Percentiles rank a stretch among this genome's conserved stretches.
Conservation (phyloP, 2,797 vertebrate species). For the Sternotherus odoratus region DNA sequence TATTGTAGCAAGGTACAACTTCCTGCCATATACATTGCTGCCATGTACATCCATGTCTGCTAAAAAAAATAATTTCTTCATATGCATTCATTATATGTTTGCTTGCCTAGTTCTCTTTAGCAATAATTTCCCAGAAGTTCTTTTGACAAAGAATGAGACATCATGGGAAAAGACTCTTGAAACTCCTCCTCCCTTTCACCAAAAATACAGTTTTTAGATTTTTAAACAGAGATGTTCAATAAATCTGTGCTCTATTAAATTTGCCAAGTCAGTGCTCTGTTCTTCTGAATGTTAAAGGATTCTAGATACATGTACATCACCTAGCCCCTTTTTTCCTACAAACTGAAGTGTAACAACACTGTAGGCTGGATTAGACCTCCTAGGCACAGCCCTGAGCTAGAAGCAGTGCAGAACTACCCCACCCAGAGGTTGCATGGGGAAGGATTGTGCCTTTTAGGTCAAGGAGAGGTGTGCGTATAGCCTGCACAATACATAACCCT, state of each 20-base stretch:
- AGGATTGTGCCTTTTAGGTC: too few relatives aligned
- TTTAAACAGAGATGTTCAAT: neutral
- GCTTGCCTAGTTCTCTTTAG: neutral
- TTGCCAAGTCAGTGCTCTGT: accelerated
- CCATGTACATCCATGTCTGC: neutral
- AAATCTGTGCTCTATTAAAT: neutral
- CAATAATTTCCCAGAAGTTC: neutral
- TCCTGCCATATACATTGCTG: neutral
- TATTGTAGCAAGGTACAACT: neutral
- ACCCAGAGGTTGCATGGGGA: too few relatives aligned
- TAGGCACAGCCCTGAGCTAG: too few relatives aligned
- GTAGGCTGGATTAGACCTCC: too few relatives aligned
- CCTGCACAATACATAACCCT: too few relatives aligned
- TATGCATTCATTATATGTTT: accelerated
- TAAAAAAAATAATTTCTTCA: neutral
- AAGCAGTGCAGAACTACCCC: too few relatives aligned
- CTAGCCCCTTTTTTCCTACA: too few relatives aligned
- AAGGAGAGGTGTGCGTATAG: too few relatives aligned
- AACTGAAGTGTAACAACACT: too few relatives aligned
- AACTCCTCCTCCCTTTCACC: neutral
- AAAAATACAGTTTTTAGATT: neutral
- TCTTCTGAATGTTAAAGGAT: too few relatives aligned
- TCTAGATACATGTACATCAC: too few relatives aligned
- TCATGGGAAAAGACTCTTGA: accelerated
- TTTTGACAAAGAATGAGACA: neutral